phyloP scores from a whole-genome alignment of 1,140 invertebrate species.

The Scaptomyza hsui region DNA sequence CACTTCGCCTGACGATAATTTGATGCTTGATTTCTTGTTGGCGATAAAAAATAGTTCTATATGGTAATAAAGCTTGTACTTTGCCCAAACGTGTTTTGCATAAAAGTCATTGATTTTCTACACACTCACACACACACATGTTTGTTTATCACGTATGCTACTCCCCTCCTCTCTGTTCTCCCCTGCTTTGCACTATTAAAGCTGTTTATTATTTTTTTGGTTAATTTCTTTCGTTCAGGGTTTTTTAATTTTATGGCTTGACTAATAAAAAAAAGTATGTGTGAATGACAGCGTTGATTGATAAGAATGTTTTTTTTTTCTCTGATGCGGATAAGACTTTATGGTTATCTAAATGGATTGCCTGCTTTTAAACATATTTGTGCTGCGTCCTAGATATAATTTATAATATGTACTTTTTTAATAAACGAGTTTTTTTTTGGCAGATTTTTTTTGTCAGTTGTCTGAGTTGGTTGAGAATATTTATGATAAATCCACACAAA shows the following conservation, averaged over 20 bases:
- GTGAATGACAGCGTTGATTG: constrained; percentile 43
- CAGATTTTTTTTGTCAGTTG: no score
- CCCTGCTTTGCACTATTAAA: constrained; percentile 7
- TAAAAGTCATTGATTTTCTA: constrained; percentile 26
- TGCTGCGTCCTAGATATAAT: no score
- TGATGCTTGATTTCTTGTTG: constrained; percentile 48
- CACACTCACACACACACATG: neutral
- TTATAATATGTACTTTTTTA: no score
- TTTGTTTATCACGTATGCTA: constrained; percentile 17
- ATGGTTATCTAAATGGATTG: neutral
- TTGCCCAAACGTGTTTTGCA: constrained; percentile 42
- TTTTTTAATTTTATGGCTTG: constrained; percentile 71
- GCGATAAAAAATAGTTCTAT: constrained; percentile 77
- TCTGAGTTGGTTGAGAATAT: no score
- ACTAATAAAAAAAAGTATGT: constrained; percentile 31
- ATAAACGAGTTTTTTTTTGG: no score
- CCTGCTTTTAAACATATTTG: neutral
- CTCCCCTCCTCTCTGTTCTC: neutral
- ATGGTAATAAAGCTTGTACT: constrained; percentile 71
- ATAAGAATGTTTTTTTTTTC: constrained; percentile 25
- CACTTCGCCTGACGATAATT: constrained; percentile 27
- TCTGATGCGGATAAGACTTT: neutral
- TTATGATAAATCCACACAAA: no score
- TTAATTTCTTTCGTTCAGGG: constrained; percentile 55
- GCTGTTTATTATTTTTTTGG: constrained; percentile 42